These are phyloP conservation scores for Gambelia wislizenii DNA, from an alignment of 2,797 vertebrate species.

Conservation along the genomic window DNA sequence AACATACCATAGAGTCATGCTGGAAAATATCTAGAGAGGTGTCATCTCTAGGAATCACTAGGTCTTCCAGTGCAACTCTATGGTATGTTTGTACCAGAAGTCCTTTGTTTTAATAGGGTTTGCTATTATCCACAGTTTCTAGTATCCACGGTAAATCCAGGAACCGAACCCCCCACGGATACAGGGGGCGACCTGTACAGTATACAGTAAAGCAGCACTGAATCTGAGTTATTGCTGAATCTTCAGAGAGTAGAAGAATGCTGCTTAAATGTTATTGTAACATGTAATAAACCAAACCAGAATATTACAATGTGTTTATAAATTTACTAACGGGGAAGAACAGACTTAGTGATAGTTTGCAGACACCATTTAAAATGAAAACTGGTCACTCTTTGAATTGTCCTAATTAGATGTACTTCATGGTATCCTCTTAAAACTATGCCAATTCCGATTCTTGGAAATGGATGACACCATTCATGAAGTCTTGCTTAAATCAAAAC, in stretches of 20 bases:
- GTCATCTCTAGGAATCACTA: too few species aligned
- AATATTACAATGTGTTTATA: neutral
- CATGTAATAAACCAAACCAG: neutral
- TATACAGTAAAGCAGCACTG: neutral
- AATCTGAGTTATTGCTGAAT: neutral
- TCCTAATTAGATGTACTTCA: neutral
- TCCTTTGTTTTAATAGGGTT: too few species aligned
- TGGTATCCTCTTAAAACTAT: neutral
- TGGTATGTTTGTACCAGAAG: too few species aligned
- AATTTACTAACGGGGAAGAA: neutral
- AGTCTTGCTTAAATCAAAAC: neutral
- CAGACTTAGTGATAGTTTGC: neutral
- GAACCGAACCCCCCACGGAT: too few species aligned
- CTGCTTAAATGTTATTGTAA: neutral
- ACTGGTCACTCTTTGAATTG: neutral
- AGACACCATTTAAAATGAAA: neutral
- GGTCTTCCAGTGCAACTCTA: too few species aligned
- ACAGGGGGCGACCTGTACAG: too few species aligned
- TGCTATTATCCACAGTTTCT: too few species aligned
- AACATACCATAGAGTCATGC: too few species aligned
- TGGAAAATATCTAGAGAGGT: too few species aligned
- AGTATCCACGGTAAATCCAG: too few species aligned
- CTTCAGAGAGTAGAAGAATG: too few species aligned
- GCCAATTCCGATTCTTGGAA: neutral
- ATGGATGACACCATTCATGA: neutral